These are phyloP conservation scores for Redunca redunca DNA, from an alignment of 2,113 vertebrate species.

Conservation along the genomic window DNA sequence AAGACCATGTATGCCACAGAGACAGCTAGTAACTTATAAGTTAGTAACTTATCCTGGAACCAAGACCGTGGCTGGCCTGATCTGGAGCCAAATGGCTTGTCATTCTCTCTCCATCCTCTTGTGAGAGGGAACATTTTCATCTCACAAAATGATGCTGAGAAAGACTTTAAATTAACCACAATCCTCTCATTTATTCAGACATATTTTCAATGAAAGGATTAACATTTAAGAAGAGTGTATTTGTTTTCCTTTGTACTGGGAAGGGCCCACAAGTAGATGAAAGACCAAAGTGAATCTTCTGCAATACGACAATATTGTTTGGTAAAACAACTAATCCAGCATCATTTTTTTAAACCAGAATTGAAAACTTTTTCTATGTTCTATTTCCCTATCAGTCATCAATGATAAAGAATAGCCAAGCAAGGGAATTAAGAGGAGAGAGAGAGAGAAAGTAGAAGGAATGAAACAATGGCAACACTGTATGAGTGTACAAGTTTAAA, in stretches of 20 bases:
- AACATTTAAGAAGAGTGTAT: background rate
- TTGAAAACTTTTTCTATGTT: background rate
- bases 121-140: background rate
- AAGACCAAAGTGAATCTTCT: background rate
- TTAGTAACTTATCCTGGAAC: background rate
- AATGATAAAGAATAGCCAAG: background rate
- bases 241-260: background rate
- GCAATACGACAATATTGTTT: background rate
- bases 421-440: background rate
- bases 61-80: background rate
- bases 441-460: background rate
- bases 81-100: background rate
- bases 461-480: background rate
- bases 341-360: background rate
- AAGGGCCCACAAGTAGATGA: background rate
- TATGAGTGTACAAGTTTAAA: background rate
- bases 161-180: background rate
- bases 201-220: background rate
- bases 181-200: background rate
- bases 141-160: background rate
- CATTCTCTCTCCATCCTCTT: background rate
- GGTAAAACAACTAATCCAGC: background rate
- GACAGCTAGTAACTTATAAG: background rate
- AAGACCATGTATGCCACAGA: background rate
- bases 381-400: background rate